phyloP scores from a whole-genome alignment of 2,113 vertebrate genomes.

The Rhinolophus sinicus region DNA sequence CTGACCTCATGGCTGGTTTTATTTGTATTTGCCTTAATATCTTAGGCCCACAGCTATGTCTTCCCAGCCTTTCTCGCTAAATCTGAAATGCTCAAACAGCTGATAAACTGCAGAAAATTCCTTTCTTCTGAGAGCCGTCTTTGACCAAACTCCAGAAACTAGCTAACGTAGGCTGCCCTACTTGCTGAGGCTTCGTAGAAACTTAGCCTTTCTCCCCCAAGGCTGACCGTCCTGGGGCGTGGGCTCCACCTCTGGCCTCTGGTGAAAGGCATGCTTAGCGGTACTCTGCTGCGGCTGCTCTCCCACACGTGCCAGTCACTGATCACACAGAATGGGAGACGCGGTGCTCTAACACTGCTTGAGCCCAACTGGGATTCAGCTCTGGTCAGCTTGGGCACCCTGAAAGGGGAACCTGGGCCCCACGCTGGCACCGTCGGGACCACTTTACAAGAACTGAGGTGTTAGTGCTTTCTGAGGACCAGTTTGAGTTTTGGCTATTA shows the following conservation, averaged over 20 bases:
- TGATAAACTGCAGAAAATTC: background rate
- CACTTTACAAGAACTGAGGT: background rate
- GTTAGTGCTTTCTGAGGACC: background rate
- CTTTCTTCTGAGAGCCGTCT: background rate
- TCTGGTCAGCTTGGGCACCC: background rate
- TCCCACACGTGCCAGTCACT: background rate
- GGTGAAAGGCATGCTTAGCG: background rate
- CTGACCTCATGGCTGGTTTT: background rate
- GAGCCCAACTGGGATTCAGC: background rate
- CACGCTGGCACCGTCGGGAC: fast-evolving
- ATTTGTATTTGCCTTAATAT: background rate
- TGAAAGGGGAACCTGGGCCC: background rate
- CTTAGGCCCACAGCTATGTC: background rate
- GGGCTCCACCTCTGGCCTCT: no score
- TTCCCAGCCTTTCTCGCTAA: background rate
- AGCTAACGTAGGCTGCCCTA: background rate
- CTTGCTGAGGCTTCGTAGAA: background rate
- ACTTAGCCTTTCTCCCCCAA: background rate
- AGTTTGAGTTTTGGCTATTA: background rate
- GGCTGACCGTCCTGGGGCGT: no score
- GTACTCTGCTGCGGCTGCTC: background rate
- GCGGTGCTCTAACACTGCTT: fast-evolving
- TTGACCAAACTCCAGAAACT: background rate
- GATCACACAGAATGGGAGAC: background rate
- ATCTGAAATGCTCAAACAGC: background rate